Base-by-base conservation (phyloP, 1,140 invertebrate genomes). In the Anastrepha obliqua region DNA sequence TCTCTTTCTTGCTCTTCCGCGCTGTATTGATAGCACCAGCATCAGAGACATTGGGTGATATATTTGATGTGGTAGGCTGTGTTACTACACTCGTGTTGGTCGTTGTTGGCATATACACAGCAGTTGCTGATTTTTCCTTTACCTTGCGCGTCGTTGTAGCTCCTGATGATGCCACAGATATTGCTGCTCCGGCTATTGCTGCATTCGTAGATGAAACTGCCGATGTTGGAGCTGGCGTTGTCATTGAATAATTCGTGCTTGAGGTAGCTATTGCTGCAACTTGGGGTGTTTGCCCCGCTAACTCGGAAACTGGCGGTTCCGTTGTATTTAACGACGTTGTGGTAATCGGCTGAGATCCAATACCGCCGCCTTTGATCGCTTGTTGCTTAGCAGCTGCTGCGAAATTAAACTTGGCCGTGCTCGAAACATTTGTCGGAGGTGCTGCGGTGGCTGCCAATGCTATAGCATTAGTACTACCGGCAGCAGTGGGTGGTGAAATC, bases 351-450 rank as follows among this genome's bases (percentile, higher is more conserved):
- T 87, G 60, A 29, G 64, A 47, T 29, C n/a, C 44, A 13, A 20
- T 11, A 55, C 5, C 11, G 55, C 51, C 70, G 55, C 51, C 70
- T 58, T 74, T 87, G 15, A 5, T 60, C 1, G 70, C 74, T 88
- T 65, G 67, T 29, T 88, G 88, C 58, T 88, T 89, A 4, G 88
- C 88, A 74, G 88, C 88, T 29, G 88, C 88, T 2, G 91, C 91
- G 89, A 92, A 92, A 81, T 92, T 92, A 58, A 89, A 92, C 85
- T 88, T 42, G 47, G n/a, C 51, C 2, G 87, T 39, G 20, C n/a
- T 70, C 59, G 39, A 13, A 59, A 20, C 42, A 87, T 55, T 87
- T 3, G 87, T 58, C 60, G 87, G 20, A 8, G 70, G 86, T 13
- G 86, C 55, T 1, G 86, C 11, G 9, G 89, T 64, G 13, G 47